Evolutionary conservation across 2,797 vertebrate genomes (phyloP).

Genomic region (Spinus olivaceus): DNA sequence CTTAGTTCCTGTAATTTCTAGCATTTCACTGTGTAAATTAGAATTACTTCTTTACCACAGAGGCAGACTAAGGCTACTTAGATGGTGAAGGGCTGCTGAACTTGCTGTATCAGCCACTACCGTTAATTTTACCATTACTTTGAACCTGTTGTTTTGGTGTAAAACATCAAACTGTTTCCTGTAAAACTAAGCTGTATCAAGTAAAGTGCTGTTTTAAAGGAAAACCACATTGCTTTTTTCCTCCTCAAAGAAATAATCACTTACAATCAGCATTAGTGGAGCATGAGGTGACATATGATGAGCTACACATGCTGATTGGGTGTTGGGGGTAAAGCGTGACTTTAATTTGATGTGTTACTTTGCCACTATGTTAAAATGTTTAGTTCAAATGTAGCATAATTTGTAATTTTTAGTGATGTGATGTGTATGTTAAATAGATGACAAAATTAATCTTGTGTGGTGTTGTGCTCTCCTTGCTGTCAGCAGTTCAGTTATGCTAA

Average conservation of each 20-base stretch:
- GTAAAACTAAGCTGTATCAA: not conserved
- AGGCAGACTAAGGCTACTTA: not conserved
- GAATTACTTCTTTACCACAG: not conserved
- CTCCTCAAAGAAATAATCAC: not conserved
- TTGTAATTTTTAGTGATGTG: not conserved
- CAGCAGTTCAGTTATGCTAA: not conserved
- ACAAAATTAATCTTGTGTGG: not conserved
- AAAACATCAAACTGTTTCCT: not conserved
- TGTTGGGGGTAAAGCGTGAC: not conserved
- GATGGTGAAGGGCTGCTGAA: not conserved
- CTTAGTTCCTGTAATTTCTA: not conserved
- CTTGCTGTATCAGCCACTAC: not conserved
- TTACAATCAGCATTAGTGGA: not conserved
- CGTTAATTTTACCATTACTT: not conserved
- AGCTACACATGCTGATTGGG: not conserved
- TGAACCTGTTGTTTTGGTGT: not conserved
- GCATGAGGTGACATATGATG: fast-evolving
- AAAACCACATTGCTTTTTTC: not conserved
- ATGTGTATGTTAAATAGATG: not conserved
- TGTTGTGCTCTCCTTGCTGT: not conserved
- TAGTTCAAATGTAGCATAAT: not conserved
- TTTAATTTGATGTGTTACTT: not conserved
- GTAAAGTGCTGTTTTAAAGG: not conserved
- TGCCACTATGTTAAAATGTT: not conserved
- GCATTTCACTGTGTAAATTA: not conserved